Percentiles rank a stretch among this genome's conserved stretches.
These are phyloP conservation scores for Myocastor coypus DNA, from an alignment of 2,113 vertebrate genomes.

Conservation along the genomic window DNA sequence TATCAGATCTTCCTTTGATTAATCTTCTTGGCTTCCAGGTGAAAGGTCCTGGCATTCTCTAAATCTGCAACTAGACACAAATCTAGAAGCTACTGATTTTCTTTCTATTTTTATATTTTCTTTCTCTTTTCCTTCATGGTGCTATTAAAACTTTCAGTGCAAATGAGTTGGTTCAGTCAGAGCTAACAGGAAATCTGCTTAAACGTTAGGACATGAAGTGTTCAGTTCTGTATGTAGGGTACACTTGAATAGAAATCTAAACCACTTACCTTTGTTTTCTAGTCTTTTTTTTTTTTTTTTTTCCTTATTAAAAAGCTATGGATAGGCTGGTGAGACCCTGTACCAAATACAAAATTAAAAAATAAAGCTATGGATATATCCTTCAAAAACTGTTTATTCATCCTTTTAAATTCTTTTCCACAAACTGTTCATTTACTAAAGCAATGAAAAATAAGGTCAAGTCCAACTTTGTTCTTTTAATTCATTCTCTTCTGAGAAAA, in stretches of 20 bases:
- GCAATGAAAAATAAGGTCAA: not conserved
- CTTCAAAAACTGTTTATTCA: not conserved
- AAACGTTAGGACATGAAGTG: not conserved
- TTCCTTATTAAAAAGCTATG: not conserved
- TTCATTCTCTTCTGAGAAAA: constrained; percentile 50
- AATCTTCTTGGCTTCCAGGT: not conserved
- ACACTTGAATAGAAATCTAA: not conserved
- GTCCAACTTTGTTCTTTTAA: constrained; percentile 25
- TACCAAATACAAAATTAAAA: no score
- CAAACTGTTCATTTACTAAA: constrained; percentile 23
- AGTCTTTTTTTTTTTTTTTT: constrained; percentile 32
- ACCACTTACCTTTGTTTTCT: constrained; percentile 19
- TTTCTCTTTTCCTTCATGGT: not conserved
- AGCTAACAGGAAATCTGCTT: not conserved
- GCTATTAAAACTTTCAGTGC: constrained; percentile 16
- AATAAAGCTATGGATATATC: not conserved
- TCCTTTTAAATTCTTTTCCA: constrained; percentile 49
- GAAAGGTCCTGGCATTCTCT: not conserved
- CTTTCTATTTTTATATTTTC: no score
- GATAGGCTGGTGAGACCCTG: no score
- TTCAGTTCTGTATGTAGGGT: not conserved
- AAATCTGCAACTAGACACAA: not conserved
- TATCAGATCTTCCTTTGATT: not conserved
- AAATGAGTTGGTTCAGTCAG: not conserved
- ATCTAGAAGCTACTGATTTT: constrained; percentile 6